Evolutionary conservation across 2,797 vertebrate genomes (phyloP).

Genomic region (Aselliscus stoliczkanus): DNA sequence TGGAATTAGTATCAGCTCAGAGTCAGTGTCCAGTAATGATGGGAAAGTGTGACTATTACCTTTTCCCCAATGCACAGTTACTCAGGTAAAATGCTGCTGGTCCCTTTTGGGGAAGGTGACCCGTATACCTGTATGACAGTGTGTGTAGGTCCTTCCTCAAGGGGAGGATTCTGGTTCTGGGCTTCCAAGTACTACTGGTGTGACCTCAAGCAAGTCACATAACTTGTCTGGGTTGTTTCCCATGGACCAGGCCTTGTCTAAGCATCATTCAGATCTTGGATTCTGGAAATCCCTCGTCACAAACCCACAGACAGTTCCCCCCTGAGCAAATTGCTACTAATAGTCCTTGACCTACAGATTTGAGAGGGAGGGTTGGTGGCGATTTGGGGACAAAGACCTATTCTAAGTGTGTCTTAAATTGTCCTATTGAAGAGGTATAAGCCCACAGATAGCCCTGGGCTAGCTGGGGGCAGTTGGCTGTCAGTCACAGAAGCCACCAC

Average conservation of each 20-base stretch:
- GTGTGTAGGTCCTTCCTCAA: not conserved
- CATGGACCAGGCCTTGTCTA: not conserved
- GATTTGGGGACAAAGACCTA: not conserved
- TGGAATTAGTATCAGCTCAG: not conserved
- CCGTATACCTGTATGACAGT: not conserved
- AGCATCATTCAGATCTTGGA: not conserved
- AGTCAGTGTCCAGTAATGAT: not conserved
- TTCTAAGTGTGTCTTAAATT: not conserved
- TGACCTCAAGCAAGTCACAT: not conserved
- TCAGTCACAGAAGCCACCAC: slow-evolving; percentile 14
- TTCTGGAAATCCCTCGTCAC: not conserved
- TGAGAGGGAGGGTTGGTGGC: not conserved
- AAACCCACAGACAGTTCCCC: not conserved
- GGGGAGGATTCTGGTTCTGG: not conserved
- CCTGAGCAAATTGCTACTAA: not conserved
- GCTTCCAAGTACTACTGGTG: not conserved
- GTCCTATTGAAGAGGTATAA: not conserved
- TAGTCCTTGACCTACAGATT: not conserved
- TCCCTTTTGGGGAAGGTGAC: not conserved
- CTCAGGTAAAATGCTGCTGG: not conserved
- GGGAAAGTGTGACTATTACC: not conserved
- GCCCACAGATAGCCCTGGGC: not conserved
- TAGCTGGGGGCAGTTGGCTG: not conserved
- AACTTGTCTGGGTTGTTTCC: not conserved
- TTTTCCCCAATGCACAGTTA: not conserved